These are phyloP conservation scores for Nibea albiflora DNA, from an alignment of 2,113 vertebrate species.

Conservation along the genomic window DNA sequence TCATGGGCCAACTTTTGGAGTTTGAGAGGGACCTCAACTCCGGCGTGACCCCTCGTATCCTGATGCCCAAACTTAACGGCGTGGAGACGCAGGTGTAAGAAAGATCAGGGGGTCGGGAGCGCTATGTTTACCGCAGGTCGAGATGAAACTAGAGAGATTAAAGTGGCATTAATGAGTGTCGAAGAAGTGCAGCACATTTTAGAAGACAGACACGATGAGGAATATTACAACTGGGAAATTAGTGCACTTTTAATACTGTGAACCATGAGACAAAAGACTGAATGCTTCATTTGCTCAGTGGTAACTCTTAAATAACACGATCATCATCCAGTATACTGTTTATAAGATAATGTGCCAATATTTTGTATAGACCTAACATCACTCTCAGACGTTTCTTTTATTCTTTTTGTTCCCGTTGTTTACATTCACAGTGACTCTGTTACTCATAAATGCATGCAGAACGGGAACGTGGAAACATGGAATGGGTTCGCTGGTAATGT, in stretches of 20 bases:
- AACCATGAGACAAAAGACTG: constrained; percentile 61
- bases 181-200: constrained; percentile 19
- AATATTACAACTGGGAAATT: constrained; percentile 25
- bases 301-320: constrained; percentile 61
- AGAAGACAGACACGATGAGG: constrained; percentile 12
- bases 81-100: constrained; percentile 88
- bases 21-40: constrained; percentile 90
- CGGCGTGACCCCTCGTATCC: constrained; percentile 88
- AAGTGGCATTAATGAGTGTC: constrained; percentile 22
- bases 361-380: constrained; percentile 70
- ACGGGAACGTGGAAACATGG: neutral
- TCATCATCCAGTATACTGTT: constrained; percentile 64
- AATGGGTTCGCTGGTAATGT: constrained; percentile 20
- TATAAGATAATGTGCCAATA: constrained; percentile 79
- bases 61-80: constrained; percentile 87
- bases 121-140: neutral
- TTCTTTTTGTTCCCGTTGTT: constrained; percentile 53
- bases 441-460: constrained; percentile 62
- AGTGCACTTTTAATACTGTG: constrained; percentile 77
- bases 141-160: neutral
- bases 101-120: constrained; percentile 17
- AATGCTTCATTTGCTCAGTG: constrained; percentile 56
- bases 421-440: constrained; percentile 45
- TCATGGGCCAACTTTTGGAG: constrained; percentile 90
- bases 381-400: constrained; percentile 42